phyloP scores from a whole-genome alignment of 2,113 vertebrate genomes.

The Trachemys scripta region DNA sequence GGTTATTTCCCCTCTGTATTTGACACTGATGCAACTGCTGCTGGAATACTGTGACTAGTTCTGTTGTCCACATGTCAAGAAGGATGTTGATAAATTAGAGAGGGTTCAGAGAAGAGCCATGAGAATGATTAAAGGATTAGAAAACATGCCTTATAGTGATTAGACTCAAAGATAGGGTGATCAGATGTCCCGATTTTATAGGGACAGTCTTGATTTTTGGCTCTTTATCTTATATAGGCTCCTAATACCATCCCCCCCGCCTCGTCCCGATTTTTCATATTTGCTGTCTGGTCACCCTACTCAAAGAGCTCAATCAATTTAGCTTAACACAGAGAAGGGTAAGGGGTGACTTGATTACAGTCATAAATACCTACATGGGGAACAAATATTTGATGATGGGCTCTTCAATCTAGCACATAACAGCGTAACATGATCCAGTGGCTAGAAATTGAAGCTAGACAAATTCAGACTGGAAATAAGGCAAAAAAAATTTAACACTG shows the following conservation, averaged over 20 bases:
- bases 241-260: too few species aligned
- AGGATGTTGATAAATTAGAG: not conserved
- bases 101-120: not conserved
- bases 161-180: not conserved
- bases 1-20: not conserved
- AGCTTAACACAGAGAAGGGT: not conserved
- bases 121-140: not conserved
- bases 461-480: not conserved
- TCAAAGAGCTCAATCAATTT: not conserved
- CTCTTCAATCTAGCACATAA: not conserved
- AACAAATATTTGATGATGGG: not conserved
- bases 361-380: not conserved
- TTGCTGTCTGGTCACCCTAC: too few species aligned
- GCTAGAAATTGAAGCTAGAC: not conserved
- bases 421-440: not conserved
- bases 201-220: too few species aligned
- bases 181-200: too few species aligned
- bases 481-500: not conserved
- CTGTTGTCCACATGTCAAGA: not conserved
- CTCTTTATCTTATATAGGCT: too few species aligned
- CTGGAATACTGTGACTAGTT: not conserved
- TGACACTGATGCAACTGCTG: not conserved
- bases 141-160: not conserved
- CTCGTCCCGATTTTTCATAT: too few species aligned
- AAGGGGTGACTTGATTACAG: not conserved